Evolutionary conservation across 1,140 invertebrate species (phyloP).

Genomic region (Zaprionus kolodkinae): DNA sequence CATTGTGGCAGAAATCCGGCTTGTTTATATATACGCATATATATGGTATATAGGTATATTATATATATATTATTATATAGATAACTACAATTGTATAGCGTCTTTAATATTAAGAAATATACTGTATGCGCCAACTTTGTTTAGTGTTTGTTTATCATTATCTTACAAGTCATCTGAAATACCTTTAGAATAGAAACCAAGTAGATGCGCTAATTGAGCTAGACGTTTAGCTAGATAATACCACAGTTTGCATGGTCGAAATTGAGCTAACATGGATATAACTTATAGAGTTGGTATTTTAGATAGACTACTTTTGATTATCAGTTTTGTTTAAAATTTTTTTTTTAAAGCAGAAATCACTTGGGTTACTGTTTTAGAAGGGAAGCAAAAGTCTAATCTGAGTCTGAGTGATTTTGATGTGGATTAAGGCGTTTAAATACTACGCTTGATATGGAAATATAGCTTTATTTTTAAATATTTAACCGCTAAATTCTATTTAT

Average conservation of each 20-base stretch:
- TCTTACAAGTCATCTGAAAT: background rate
- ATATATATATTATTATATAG: background rate
- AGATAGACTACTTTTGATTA: too few relatives aligned
- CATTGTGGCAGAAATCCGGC: conserved; percentile 26
- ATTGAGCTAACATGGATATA: too few relatives aligned
- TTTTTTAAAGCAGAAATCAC: background rate
- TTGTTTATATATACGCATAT: conserved; percentile 10
- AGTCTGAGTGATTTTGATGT: too few relatives aligned
- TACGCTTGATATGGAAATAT: too few relatives aligned
- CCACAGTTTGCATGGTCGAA: background rate
- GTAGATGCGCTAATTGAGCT: background rate
- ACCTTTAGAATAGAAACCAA: background rate
- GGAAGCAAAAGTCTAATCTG: background rate
- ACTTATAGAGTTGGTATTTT: too few relatives aligned
- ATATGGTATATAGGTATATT: conserved; percentile 7
- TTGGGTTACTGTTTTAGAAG: background rate
- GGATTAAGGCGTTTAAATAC: too few relatives aligned
- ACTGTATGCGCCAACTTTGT: conserved; percentile 16
- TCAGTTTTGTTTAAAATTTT: too few relatives aligned
- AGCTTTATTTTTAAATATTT: too few relatives aligned
- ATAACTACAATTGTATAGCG: too few relatives aligned
- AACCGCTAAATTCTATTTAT: background rate
- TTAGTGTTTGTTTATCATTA: background rate
- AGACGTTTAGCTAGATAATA: background rate
- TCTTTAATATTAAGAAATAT: conserved; percentile 1